These are phyloP conservation scores for Thunnus thynnus DNA, from an alignment of 2,113 vertebrate genomes.

Conservation along the genomic window DNA sequence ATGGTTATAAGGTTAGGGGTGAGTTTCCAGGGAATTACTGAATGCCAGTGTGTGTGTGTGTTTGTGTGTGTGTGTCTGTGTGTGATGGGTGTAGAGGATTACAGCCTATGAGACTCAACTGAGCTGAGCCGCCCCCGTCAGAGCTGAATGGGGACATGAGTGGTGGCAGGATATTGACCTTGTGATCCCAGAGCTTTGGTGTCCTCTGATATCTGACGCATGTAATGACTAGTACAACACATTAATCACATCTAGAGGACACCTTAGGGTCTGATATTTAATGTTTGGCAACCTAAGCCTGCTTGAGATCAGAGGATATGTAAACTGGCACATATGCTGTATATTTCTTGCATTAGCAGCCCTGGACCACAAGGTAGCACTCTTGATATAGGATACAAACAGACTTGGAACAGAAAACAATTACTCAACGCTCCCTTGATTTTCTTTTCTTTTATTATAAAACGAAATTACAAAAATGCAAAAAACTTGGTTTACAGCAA, in stretches of 20 bases:
- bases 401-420: background rate
- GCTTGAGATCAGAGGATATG: background rate
- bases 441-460: slow-evolving; percentile 9
- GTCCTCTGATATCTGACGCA: slow-evolving; percentile 15
- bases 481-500: background rate
- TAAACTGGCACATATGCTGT: background rate
- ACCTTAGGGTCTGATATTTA: background rate
- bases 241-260: background rate
- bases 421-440: background rate
- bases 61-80: background rate
- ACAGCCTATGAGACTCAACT: slow-evolving; percentile 54
- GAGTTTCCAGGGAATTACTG: no score
- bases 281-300: background rate
- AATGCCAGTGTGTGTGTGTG: background rate
- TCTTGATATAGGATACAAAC: slow-evolving; percentile 17
- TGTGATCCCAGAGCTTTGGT: slow-evolving; percentile 11
- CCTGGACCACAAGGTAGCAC: slow-evolving; percentile 48
- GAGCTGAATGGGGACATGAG: background rate
- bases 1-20: no score
- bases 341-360: slow-evolving; percentile 22
- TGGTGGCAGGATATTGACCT: slow-evolving; percentile 11
- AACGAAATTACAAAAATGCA: background rate
- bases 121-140: slow-evolving; percentile 10
- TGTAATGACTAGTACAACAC: background rate
- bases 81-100: slow-evolving; percentile 21